Conservation (phyloP, 2,888 invertebrate genomes). For the Dorcus hopei region DNA sequence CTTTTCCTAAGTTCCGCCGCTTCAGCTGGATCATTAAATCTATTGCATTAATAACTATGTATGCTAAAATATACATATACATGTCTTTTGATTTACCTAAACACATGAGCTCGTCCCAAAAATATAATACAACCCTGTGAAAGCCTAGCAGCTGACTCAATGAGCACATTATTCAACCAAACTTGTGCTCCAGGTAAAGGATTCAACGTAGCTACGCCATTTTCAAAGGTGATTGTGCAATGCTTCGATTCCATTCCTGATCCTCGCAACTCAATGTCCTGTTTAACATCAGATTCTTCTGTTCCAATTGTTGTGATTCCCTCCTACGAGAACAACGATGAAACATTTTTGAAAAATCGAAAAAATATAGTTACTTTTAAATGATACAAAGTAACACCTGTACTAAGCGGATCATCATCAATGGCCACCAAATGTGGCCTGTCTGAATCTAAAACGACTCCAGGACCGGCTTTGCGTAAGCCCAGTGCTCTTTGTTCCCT, state of each 20-base stretch:
- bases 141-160: conserved; percentile 74
- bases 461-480: conserved; percentile 80
- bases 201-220: conserved; percentile 70
- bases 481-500: conserved; percentile 86
- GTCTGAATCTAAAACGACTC: conserved; percentile 85
- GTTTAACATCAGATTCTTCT: conserved; percentile 63
- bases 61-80: conserved; percentile 51
- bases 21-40: conserved; percentile 87
- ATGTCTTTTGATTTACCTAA: conserved; percentile 33
- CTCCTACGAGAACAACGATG: conserved; percentile 54
- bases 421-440: conserved; percentile 90
- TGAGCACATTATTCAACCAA: conserved; percentile 77
- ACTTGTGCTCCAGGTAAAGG: conserved; percentile 73
- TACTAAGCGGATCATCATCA: conserved; percentile 84
- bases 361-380: conserved; percentile 59
- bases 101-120: conserved; percentile 60
- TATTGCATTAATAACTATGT: conserved; percentile 63
- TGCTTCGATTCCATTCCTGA: conserved; percentile 75
- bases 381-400: conserved; percentile 88
- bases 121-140: conserved; percentile 72
- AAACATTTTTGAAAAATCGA: not conserved
- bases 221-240: conserved; percentile 68
- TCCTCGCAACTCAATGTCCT: conserved; percentile 63
- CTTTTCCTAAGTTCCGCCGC: conserved; percentile 79
- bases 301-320: conserved; percentile 84